phyloP scores from a whole-genome alignment of 1,140 invertebrate species.

The Stenopsyche tienmushanensis region DNA sequence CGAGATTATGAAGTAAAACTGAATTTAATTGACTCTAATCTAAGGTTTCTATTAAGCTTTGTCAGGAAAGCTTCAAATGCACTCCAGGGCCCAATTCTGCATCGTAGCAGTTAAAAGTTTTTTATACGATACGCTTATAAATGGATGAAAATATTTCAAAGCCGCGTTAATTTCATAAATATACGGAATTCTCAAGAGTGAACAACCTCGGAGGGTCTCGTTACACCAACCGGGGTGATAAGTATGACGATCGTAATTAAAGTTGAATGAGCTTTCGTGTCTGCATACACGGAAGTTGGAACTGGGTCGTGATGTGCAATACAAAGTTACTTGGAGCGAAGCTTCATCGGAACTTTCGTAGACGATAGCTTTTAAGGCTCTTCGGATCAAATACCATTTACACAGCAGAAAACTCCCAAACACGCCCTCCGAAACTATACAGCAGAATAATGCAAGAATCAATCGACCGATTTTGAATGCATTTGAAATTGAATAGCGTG shows the following conservation, averaged over 20 bases:
- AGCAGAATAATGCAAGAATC: background rate
- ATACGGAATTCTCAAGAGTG: too few species aligned
- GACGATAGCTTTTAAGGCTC: conserved; percentile 20
- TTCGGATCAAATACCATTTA: conserved; percentile 9
- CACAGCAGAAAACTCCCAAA: background rate
- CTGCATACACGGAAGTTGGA: background rate
- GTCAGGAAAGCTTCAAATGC: too few species aligned
- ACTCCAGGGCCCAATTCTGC: too few species aligned
- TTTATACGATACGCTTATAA: too few species aligned
- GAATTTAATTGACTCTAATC: too few species aligned
- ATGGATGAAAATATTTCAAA: too few species aligned
- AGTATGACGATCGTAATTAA: conserved; percentile 36
- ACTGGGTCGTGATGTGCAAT: conserved; percentile 18
- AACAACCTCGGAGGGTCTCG: background rate
- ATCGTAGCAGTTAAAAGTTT: too few species aligned
- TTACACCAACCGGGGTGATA: conserved; percentile 15
- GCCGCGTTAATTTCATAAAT: too few species aligned
- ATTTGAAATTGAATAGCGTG: too few species aligned
- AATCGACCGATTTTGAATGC: background rate
- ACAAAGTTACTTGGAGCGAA: conserved; percentile 5
- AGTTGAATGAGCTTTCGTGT: conserved; percentile 31
- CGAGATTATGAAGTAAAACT: too few species aligned
- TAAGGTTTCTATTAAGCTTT: too few species aligned
- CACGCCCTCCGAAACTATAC: background rate
- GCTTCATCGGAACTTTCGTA: background rate